Evolutionary conservation across 92 coral and sea anemone species (phyloP), one percentile per base, ranked within the genome.

Genomic region (Paragorgia papillata): DNA sequence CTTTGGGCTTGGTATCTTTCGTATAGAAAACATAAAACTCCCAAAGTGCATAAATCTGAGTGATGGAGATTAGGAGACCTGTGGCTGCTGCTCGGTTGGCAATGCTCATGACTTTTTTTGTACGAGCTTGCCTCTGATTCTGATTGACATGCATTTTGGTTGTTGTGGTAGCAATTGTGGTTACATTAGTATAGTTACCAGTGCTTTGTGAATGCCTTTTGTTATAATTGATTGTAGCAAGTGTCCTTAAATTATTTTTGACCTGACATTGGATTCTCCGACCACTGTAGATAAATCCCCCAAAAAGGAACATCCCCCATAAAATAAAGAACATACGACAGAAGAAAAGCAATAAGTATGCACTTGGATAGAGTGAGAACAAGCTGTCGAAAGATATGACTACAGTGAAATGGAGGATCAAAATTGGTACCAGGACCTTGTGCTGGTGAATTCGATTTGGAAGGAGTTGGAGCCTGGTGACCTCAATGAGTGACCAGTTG

Each of bases 31-130:
- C 75, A 14, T 28, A 68, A n/a, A 68, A 68, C 59, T 68, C 75
- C 75, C 75, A 68, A 27, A 68, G 75, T n/a, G 58, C 37, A 49
- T 68, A 68, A 24, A 46, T 68, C 37, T 68, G 75, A 18, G 59
- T 24, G 40, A 54, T 44, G n/a, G 40, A 68, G 12, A 68, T 68
- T 4, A 68, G 75, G 59, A 68, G 75, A 27, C 75, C 75, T 68
- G 75, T 68, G 35, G 40, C 58, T n/a, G 75, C 75, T 9, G 75
- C 75, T 0, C 75, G 58, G 9, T 48, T 40, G 9, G 60, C 59
- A 48, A 68, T 29, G 25, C 15, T 68, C 75, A 68, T 68, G 32
- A 68, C 75, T 26, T 68, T 68, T 59, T 43, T 44, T 14, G 75
- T 68, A 22, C 75, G 75, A 68, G 40, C 75, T 9, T 43, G 54